Percentiles rank a stretch among this genome's conserved stretches.
Evolutionary conservation across 2,888 invertebrate species (phyloP).

Genomic region (Tuberolachnus salignus): DNA sequence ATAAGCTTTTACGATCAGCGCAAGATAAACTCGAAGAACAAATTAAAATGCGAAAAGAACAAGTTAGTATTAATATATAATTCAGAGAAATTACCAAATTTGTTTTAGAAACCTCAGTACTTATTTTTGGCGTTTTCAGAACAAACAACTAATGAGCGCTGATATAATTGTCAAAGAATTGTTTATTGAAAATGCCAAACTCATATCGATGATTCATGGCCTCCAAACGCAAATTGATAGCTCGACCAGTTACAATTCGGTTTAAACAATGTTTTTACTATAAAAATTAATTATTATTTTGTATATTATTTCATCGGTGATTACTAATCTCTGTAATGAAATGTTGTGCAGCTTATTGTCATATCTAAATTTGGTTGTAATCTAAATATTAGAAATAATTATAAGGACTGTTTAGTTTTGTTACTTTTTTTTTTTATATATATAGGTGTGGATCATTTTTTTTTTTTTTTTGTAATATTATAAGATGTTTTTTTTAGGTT

Average conservation of each 20-base stretch:
- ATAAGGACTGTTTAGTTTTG: slow-evolving; percentile 33
- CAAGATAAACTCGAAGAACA: slow-evolving; percentile 68
- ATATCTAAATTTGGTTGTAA: neutral
- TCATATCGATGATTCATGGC: slow-evolving; percentile 70
- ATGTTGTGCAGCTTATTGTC: neutral
- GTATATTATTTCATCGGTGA: neutral
- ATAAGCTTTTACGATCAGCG: slow-evolving; percentile 63
- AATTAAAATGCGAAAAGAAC: slow-evolving; percentile 65
- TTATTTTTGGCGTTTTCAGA: slow-evolving; percentile 62
- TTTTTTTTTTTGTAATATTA: slow-evolving; percentile 13
- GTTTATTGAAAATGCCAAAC: slow-evolving; percentile 82
- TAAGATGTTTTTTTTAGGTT: neutral
- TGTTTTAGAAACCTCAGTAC: neutral
- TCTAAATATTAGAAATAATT: neutral
- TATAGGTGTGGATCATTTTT: slow-evolving; percentile 41
- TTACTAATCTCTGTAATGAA: slow-evolving; percentile 2
- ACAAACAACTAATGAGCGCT: slow-evolving; percentile 73
- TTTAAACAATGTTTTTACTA: slow-evolving; percentile 34
- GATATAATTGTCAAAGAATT: slow-evolving; percentile 82
- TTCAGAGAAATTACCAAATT: neutral
- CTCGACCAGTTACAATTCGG: slow-evolving; percentile 63
- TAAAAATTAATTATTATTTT: slow-evolving; percentile 1
- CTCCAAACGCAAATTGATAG: slow-evolving; percentile 68
- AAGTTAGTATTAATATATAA: slow-evolving; percentile 61
- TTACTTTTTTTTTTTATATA: slow-evolving; percentile 44